Base-by-base conservation (phyloP, 1,140 invertebrate genomes). In the Gerris buenoi region DNA sequence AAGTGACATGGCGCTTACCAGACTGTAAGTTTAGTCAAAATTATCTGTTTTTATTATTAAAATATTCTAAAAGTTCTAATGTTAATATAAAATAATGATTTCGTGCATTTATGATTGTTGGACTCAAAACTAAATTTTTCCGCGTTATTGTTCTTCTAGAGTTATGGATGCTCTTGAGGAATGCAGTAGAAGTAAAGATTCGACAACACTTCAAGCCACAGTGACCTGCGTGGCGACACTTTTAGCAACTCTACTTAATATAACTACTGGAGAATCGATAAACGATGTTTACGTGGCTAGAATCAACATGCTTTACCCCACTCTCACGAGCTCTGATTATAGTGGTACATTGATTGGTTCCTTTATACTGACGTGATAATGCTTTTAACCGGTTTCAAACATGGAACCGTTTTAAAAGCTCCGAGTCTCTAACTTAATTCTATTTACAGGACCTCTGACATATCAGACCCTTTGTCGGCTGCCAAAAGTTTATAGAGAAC, bases 141-240 rank as follows among this genome's bases (percentile, higher is more conserved):
- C n/a, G n/a, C n/a, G n/a, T n/a, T n/a, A n/a, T n/a, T n/a, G n/a
- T n/a, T n/a, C n/a, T n/a, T n/a, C n/a, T 75, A 95, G 93, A 68
- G 85, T 92, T 68, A 90, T 95, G 83, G 92, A 96, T 75, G 90
- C 90, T 1, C 87, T 95, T 71, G 89, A 93, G 78, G 91, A 97
- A 77, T 88, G 86, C 72, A 85, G 86, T 57, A 85, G 84, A 70
- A 81, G 81, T 68, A 81, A 76, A 69, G 84, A 88, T 59, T 82
- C 88, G n/a, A 80, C 84, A 64, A 84, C 91, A 18, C 80, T 91
- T 33, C 82, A 87, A 66, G 86, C 88, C 0, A 88, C 88, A 73
- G 88, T 95, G 0, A 86, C 87, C 66, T 94, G 92, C 74, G 86
- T 95, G 22, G 86, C 90, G 2, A 85, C 89, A 0, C 82, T 97